Conservation (phyloP, 2,797 vertebrate genomes). For the Champsocephalus gunnari region DNA sequence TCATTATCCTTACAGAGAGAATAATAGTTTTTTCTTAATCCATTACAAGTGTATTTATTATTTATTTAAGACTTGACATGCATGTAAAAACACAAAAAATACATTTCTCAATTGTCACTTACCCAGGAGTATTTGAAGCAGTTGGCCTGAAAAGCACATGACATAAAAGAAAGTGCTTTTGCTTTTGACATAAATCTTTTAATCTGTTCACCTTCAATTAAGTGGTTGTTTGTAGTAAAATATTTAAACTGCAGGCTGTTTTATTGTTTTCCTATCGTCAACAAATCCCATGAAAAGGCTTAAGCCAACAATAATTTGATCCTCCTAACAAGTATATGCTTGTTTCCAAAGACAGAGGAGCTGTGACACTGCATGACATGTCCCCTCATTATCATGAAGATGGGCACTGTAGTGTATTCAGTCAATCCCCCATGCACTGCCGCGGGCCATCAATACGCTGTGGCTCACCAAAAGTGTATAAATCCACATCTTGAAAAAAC, state of each 20-base stretch:
- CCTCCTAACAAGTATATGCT: neutral
- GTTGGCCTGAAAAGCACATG: no score
- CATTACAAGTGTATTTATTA: neutral
- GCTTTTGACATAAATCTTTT: neutral
- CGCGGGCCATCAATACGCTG: neutral
- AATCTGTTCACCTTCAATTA: neutral
- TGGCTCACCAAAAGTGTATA: constrained; percentile 1
- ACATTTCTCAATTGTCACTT: neutral
- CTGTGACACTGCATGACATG: neutral
- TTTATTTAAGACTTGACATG: neutral
- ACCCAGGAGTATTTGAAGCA: neutral
- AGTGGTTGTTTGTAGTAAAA: neutral
- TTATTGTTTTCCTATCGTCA: neutral
- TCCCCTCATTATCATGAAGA: constrained; percentile 4
- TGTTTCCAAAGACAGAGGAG: neutral
- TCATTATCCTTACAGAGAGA: neutral
- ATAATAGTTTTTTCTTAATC: neutral
- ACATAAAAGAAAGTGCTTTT: neutral
- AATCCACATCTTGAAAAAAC: constrained; percentile 7
- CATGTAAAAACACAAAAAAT: neutral
- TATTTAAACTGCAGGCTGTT: neutral
- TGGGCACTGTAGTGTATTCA: neutral
- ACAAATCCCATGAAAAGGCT: neutral
- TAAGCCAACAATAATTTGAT: neutral
- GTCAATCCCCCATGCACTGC: constrained; percentile 1